Evolutionary conservation across 2,888 invertebrate genomes (phyloP).

Genomic region (Orthosia gothica): DNA sequence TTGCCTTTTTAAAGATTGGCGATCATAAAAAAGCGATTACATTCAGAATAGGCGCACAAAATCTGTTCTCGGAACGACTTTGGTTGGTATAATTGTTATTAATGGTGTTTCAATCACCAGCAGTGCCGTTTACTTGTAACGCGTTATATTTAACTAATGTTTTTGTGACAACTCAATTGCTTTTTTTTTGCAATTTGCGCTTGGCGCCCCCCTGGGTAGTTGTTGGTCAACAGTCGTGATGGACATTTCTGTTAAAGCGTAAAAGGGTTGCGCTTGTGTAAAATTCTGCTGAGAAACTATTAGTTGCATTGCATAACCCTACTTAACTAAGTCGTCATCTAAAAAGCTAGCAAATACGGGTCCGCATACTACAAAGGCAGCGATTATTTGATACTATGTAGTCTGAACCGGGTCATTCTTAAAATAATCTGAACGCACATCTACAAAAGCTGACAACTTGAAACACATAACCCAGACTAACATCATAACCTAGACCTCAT

Average conservation of each 20-base stretch:
- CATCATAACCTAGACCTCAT: constrained; percentile 58
- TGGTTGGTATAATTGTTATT: constrained; percentile 62
- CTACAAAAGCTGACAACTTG: neutral
- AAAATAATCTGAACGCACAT: constrained; percentile 4
- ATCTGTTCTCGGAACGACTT: constrained; percentile 80
- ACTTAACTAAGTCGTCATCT: neutral
- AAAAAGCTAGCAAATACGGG: neutral
- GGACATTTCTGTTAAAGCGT: constrained; percentile 1
- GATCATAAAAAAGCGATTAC: constrained; percentile 85
- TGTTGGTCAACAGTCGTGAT: constrained; percentile 24
- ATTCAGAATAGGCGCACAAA: constrained; percentile 80
- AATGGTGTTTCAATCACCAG: constrained; percentile 51
- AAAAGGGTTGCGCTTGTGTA: neutral
- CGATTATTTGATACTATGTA: neutral
- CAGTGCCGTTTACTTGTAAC: constrained; percentile 44
- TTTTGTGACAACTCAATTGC: constrained; percentile 47
- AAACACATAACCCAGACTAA: constrained; percentile 31
- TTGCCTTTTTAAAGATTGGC: constrained; percentile 82
- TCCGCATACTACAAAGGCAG: neutral
- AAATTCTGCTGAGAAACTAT: constrained; percentile 2
- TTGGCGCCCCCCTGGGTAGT: constrained; percentile 41
- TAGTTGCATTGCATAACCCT: neutral
- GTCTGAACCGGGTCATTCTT: neutral
- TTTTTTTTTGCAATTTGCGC: constrained; percentile 31
- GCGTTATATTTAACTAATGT: constrained; percentile 46